phyloP scores from a whole-genome alignment of 2,797 vertebrate genomes.

The Lates japonicus region DNA sequence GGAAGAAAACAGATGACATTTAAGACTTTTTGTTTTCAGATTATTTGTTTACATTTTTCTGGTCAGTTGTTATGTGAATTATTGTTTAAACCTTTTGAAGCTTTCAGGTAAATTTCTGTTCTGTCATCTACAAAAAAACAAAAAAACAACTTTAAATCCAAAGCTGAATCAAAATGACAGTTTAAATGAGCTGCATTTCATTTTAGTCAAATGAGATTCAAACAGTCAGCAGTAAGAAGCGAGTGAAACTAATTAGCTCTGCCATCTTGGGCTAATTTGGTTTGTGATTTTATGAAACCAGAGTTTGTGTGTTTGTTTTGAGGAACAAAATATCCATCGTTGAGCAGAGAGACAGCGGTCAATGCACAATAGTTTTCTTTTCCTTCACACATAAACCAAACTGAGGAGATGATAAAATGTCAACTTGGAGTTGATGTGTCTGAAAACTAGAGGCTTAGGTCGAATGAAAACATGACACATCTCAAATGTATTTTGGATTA shows the following conservation, averaged over 20 bases:
- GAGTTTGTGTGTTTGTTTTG: neutral
- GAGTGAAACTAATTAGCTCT: neutral
- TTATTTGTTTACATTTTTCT: neutral
- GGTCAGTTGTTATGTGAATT: neutral
- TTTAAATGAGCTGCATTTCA: neutral
- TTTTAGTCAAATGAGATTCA: neutral
- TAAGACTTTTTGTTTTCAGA: neutral
- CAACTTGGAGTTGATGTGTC: too few relatives aligned
- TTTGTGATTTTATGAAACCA: neutral
- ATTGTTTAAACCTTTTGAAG: neutral
- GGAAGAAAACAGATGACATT: neutral
- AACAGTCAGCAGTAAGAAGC: neutral
- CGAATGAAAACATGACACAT: neutral
- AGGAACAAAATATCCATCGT: neutral
- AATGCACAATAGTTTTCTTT: too few relatives aligned
- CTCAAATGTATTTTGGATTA: neutral
- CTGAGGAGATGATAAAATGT: too few relatives aligned
- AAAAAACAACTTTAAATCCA: conserved; percentile 4
- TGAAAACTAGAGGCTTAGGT: neutral
- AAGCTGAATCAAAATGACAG: neutral
- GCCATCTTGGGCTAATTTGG: neutral
- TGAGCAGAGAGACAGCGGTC: neutral
- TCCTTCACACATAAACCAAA: neutral
- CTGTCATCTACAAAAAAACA: neutral
- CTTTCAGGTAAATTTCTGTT: neutral